Conservation (phyloP, 2,888 invertebrate species). For the Hofmannophila pseudospretella region DNA sequence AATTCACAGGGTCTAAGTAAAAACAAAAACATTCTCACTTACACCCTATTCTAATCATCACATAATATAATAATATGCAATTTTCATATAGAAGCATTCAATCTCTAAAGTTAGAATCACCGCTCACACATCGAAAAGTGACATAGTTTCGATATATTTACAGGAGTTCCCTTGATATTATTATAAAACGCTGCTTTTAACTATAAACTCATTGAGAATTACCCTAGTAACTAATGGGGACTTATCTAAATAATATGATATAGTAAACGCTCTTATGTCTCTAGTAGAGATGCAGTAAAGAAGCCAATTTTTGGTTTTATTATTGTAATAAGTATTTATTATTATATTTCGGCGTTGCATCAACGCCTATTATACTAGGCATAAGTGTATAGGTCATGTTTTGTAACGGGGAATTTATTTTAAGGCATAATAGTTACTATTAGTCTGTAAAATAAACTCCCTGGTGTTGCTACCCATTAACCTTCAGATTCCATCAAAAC, state of each 20-base stretch:
- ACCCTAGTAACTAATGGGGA: constrained; percentile 40
- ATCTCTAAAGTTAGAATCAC: background rate
- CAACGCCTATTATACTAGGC: constrained; percentile 48
- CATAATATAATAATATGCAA: constrained; percentile 12
- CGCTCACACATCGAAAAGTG: background rate
- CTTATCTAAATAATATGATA: constrained; percentile 63
- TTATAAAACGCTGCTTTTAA: constrained; percentile 7
- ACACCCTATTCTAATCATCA: constrained; percentile 16
- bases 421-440: background rate
- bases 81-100: constrained; percentile 13
- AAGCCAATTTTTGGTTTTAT: constrained; percentile 73
- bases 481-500: background rate
- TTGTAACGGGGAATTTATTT: background rate
- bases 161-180: background rate
- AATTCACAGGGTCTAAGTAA: too few species aligned
- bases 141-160: background rate
- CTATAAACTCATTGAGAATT: constrained; percentile 24
- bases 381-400: constrained; percentile 20
- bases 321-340: constrained; percentile 50
- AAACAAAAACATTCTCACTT: too few species aligned
- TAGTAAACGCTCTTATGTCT: constrained; percentile 59
- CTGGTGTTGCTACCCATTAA: background rate
- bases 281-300: constrained; percentile 58
- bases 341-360: constrained; percentile 25
- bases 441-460: background rate